Base-by-base conservation (phyloP, 53 echinoderm and acorn worm species). In the Zoroaster sp. region DNA sequence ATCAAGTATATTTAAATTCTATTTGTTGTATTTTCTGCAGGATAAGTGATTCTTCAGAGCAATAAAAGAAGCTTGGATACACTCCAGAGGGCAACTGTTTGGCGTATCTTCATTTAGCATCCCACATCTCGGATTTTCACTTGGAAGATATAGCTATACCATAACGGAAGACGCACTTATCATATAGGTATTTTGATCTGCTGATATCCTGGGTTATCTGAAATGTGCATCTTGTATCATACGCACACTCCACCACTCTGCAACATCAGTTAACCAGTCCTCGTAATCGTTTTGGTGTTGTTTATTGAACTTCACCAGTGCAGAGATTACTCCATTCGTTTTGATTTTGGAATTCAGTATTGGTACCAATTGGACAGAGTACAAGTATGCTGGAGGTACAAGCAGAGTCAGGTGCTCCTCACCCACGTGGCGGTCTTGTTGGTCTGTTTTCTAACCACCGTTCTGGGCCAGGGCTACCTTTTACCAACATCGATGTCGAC, bases 1-100 rank as follows among this genome's bases (percentile, higher is more conserved):
- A 51, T 51, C 52, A 52, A 32, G 77, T n/a, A n/a, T 6, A 49
- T 49, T 51, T 52, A 47, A 51, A 44, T 52, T 32, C 77, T 47
- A 17, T n/a, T n/a, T 35, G 14, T 78, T 78, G 37, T 20, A 59
- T 78, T 38, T 39, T 77, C 25, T 78, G 40, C 78, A 78, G 78
- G 78, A 78, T 55, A 78, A 59, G 37, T 36, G 59, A n/a, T 35
- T 8, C 40, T 20, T 53, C 25, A 7, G 37, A 36, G 54, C 14
- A 35, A 10, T 9, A 25, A 14, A 73, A 12, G 41, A 41, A 9
- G 11, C 40, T 0, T 40, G 7, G 43, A 41, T 5, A 72, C 72
- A 66, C 5, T 21, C 30, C n/a, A 54, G 39, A 3, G 40, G 18
- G 23, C 28, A 32, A 76, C 21, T 10, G 34, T 13, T 34, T 14